A percentile compares a stretch with the other conserved stretches of the same genome.
Conservation (phyloP, 2,797 vertebrate genomes). For the Schizopygopsis malacanthus region DNA sequence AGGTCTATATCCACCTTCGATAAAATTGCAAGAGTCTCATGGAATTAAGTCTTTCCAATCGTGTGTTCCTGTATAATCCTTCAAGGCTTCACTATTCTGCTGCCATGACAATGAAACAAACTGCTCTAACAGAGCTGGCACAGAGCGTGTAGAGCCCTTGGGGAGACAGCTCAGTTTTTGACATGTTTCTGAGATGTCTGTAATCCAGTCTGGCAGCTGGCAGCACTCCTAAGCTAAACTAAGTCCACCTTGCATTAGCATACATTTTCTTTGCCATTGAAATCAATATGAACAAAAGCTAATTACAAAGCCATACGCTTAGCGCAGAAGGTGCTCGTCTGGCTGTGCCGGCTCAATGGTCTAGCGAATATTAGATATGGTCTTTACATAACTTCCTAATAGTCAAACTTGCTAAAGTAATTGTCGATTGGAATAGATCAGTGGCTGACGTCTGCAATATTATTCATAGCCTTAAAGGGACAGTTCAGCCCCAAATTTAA, state of each 20-base stretch:
- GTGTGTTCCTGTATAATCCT: constrained; percentile 51
- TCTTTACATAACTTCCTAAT: constrained; percentile 14
- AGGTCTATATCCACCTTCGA: constrained; percentile 38
- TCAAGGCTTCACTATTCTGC: constrained; percentile 37
- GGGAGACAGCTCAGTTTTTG: constrained; percentile 55
- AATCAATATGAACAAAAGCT: constrained; percentile 56
- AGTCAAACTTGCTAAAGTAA: constrained; percentile 18
- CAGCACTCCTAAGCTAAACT: constrained; percentile 50
- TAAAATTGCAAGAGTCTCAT: constrained; percentile 34
- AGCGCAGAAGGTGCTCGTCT: constrained; percentile 18
- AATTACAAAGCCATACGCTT: constrained; percentile 49
- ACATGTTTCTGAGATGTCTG: constrained; percentile 58
- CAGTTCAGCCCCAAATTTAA: neutral
- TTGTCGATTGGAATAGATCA: neutral
- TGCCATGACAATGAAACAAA: constrained; percentile 53
- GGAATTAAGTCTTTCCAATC: constrained; percentile 48
- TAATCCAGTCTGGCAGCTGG: constrained; percentile 59
- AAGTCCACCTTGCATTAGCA: constrained; percentile 56
- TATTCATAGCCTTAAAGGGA: neutral
- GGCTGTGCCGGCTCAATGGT: neutral
- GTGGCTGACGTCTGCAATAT: neutral
- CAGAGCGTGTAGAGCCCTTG: constrained; percentile 45
- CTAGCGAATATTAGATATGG: constrained; percentile 10
- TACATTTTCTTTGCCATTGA: constrained; percentile 45
- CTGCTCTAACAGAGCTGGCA: constrained; percentile 54